Base-by-base conservation (phyloP, 1,140 invertebrate species). In the Drosophila chauvacae region DNA sequence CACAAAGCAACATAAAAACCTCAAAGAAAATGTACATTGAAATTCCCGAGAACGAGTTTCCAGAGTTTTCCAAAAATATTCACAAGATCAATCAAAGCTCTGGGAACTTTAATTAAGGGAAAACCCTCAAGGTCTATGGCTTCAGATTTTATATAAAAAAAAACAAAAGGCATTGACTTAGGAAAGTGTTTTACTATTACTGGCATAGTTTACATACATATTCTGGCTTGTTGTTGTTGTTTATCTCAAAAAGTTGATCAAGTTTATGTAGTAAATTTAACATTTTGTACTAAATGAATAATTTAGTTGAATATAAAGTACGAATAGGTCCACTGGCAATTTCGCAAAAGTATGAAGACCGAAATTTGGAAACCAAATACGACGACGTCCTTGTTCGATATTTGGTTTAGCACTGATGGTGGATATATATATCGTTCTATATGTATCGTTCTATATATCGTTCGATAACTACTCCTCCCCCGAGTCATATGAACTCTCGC, bases 401-500 rank as follows among this genome's bases (percentile, higher is more conserved):
- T 37, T 37, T 13, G 35, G 35, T 37, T 13, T 1, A 41, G 16
- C 7, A 3, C 0, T 9, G 28, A 26, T 6, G 6, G 7, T 33
- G 6, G 23, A 23, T 23, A 23, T 10, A 33, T 33, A 33, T 33
- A 11, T 33, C 30, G 33, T 33, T 41, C 5, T 41, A n/a, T 10
- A 33, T 33, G 11, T 33, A 11, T 33, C 30, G 33, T 33, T 41
- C 5, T 42, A n/a, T 4, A 42, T 10, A 76, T 77, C 69, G 62
- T 3, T 41, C 4, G 39, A 42, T 18, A 4, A 98, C 98, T 82
- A 80, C 18, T 88, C 84, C 14, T 81, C 73, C 66, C 84, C 80
- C 57, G 70, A 69, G n/a, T 51, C 61, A 60, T 94, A 93, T 30
- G 94, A 94, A 65, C 93, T 93, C 59, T 95, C 94, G 39, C 94